phyloP scores from a whole-genome alignment of 1,140 invertebrate genomes.

The Parasteatoda tepidariorum region DNA sequence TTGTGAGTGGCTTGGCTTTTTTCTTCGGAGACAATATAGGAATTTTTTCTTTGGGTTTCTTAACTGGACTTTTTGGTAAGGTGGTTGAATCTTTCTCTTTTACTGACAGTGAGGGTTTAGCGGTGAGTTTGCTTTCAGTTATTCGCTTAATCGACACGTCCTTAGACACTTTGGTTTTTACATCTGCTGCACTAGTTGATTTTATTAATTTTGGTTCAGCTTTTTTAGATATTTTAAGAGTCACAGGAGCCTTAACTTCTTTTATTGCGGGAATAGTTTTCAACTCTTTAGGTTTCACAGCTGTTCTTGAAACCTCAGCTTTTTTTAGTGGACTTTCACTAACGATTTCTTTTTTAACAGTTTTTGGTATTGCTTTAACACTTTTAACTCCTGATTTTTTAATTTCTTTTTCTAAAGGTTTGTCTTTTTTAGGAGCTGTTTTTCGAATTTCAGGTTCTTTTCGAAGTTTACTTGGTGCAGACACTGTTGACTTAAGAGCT shows the following conservation, averaged over 20 bases:
- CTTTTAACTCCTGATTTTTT: constrained; percentile 13
- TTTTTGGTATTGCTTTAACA: constrained; percentile 1
- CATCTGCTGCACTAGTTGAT: background rate
- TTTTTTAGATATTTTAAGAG: constrained; percentile 14
- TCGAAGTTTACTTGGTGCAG: background rate
- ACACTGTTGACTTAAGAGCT: background rate
- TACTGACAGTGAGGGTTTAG: background rate
- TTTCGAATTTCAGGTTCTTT: constrained; percentile 42
- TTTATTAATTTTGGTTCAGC: constrained; percentile 65
- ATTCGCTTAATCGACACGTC: constrained; percentile 47
- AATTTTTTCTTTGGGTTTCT: constrained; percentile 45
- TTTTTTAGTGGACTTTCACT: constrained; percentile 1
- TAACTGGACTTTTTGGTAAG: constrained; percentile 46
- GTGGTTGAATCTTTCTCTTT: constrained; percentile 19
- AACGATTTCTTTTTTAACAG: background rate
- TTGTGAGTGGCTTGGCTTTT: constrained; percentile 23
- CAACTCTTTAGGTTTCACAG: background rate
- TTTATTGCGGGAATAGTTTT: background rate
- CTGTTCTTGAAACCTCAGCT: background rate
- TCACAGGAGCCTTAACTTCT: constrained; percentile 2
- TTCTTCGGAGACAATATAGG: constrained; percentile 43
- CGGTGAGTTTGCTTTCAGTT: constrained; percentile 27
- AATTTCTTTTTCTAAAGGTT: constrained; percentile 53
- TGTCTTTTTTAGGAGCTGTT: constrained; percentile 44
- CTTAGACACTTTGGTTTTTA: constrained; percentile 41